Evolutionary conservation across 2,888 invertebrate species (phyloP).

Genomic region (Cheilosia impressa): DNA sequence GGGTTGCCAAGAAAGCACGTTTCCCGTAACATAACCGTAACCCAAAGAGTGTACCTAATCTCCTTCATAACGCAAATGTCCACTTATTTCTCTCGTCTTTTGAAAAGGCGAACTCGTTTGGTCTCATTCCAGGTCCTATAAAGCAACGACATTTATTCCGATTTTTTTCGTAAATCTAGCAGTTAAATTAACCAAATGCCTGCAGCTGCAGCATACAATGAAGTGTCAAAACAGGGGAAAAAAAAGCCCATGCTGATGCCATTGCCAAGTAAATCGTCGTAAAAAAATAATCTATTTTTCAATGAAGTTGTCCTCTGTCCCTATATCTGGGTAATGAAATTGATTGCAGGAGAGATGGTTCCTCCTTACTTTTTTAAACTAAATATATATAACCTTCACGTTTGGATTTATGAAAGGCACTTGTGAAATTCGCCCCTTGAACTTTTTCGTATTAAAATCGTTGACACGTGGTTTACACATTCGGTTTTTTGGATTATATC

Average conservation of each 20-base stretch:
- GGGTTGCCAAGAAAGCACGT: no score
- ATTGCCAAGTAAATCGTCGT: conserved; percentile 13
- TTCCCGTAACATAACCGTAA: no score
- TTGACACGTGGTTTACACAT: conserved; percentile 8
- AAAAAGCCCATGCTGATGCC: neutral
- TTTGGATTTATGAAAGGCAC: neutral
- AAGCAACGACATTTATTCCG: no score
- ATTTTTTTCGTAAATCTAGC: no score
- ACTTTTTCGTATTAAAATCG: neutral
- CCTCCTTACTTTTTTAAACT: neutral
- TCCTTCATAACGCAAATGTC: no score
- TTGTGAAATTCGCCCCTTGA: neutral
- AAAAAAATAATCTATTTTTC: conserved; percentile 25
- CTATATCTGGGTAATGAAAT: neutral
- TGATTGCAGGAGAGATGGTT: neutral
- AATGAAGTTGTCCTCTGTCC: conserved; percentile 7
- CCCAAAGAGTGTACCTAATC: no score
- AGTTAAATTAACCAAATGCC: no score
- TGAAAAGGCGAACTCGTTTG: no score
- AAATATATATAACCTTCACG: conserved; percentile 14
- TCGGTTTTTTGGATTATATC: neutral
- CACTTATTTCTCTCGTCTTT: no score
- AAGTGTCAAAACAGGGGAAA: no score
- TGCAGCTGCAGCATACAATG: no score
- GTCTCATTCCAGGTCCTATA: no score